Evolutionary conservation across 2,797 vertebrate genomes (phyloP).

Genomic region (Rhynchonycteris naso): DNA sequence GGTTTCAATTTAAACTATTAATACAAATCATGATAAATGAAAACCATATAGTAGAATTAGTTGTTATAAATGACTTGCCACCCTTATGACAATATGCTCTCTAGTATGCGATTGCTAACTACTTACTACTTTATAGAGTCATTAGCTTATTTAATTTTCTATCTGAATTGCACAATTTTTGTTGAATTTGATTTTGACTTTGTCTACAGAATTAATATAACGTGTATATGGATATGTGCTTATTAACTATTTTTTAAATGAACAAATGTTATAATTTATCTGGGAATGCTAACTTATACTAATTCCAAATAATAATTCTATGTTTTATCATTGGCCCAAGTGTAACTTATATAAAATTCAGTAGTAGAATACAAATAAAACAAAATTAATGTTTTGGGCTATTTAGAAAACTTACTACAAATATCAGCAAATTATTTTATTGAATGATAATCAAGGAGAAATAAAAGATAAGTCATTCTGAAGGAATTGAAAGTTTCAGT

Average conservation of each 20-base stretch:
- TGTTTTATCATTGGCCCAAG: not conserved
- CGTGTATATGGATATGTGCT: not conserved
- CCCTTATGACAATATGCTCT: not conserved
- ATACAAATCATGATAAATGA: not conserved
- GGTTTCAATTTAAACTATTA: conserved; percentile 47
- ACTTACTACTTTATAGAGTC: not conserved
- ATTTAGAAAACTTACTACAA: not conserved
- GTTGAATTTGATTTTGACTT: conserved; percentile 33
- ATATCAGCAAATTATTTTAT: not conserved
- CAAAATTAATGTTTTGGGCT: not conserved
- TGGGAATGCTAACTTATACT: conserved; percentile 22
- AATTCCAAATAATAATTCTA: not conserved
- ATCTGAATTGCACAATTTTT: not conserved
- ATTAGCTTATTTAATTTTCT: conserved; percentile 30
- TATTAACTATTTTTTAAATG: conserved; percentile 2
- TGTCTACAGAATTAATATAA: not conserved
- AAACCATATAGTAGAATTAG: not conserved
- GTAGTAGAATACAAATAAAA: conserved; percentile 24
- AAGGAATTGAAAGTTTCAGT: not conserved
- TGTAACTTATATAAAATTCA: not conserved
- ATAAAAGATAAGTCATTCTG: not conserved
- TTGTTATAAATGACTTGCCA: conserved; percentile 14
- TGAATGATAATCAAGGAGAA: not conserved
- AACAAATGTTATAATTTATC: not conserved
- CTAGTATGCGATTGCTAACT: not conserved